Base-by-base conservation (phyloP, 2,113 vertebrate genomes). In the Struthio camelus region DNA sequence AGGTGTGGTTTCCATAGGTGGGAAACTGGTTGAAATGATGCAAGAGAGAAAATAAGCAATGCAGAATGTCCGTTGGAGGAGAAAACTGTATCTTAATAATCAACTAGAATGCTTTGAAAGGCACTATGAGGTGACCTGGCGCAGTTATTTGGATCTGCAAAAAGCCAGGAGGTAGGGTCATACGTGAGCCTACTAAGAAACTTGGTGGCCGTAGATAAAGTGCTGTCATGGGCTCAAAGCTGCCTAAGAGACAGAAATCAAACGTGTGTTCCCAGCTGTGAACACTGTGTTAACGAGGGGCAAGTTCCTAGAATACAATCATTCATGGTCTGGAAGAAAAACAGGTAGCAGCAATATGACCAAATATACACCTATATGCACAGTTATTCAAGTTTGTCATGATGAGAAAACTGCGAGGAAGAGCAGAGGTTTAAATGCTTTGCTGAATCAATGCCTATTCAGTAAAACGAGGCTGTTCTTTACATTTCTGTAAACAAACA, bases 271-370 rank as follows among this genome's bases (percentile, higher is more conserved):
- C 22, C 34, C 20, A 14, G 18, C 15, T 75, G 10, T 69, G 66
- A 70, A 9, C 0, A 0, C 5, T 51, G 32, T 18, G 16, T 56
- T 69, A 66, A 65, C 0, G 0, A 69, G 15, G 7, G 13, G 0
- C 11, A 36, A 24, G 5, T 40, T 38, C n/a, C 38, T 51, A 46
- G 25, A 44, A 44, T 22, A 3, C 13, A 48, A 25, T 34, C 38
- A 11, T 20, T 19, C 18, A 28, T 44, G 32, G 15, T 46, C 46
- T 42, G 36, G 34, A 62, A 27, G 9, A 66, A 70, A 62, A 80
- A 5, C 3, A 50, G 10, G 40, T 4, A 72, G 20, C 56, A 85
- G 7, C 30, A 76, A 53, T 22, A 24, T 69, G 48, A 71, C 20
- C 46, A 84, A 90, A 61, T 62, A 8, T 19, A 3, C 59, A 36